Evolutionary conservation across 2,888 invertebrate species (phyloP), one percentile per base, ranked within the genome.

Genomic region (Cataglyphis cursor): DNA sequence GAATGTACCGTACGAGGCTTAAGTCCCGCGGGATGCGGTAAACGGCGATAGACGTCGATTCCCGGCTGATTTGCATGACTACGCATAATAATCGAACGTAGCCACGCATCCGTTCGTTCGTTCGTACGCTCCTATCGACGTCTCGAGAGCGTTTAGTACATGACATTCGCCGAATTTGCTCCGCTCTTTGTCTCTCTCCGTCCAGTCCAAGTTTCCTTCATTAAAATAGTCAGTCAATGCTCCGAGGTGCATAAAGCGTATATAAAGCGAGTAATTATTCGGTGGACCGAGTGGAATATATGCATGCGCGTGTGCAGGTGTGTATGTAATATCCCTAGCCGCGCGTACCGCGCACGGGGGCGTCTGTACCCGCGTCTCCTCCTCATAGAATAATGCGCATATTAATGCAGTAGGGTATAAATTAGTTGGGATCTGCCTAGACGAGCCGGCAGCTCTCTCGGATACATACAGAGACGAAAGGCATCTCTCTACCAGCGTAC

Each of bases 341-440:
- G 64, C 44, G 59, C 81, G 72, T 31, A 64, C 15, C 70, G 51
- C 28, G 64, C 48, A 41, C 48, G 38, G 44, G 51, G 51, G 41
- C 48, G 44, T 70, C 70, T 78, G 68, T 68, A 61, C 73, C 41
- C 66, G 66, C 66, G 66, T 81, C 72, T 78, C 74, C 74, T 82
- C 72, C 85, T 80, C 86, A 21, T 65, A 73, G 80, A 85, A 85
- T 87, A 88, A 87, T 76, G 87, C 85, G 62, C 81, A 75, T 85
- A 84, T 90, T 87, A 90, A 88, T 84, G 80, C 74, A 76, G 61
- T 66, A 44, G 68, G 78, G 84, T 90, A 85, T 84, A 87, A 90
- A 90, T 90, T 90, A 90, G 83, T 85, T 81, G 81, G 81, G 85
- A 89, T 89, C 82, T 73, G 83, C 70, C 81, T 84, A 85, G 87